Percentiles rank a stretch among this genome's conserved stretches.
Evolutionary conservation across 2,888 invertebrate species (phyloP).

Genomic region (Didymodactylos carnosus): DNA sequence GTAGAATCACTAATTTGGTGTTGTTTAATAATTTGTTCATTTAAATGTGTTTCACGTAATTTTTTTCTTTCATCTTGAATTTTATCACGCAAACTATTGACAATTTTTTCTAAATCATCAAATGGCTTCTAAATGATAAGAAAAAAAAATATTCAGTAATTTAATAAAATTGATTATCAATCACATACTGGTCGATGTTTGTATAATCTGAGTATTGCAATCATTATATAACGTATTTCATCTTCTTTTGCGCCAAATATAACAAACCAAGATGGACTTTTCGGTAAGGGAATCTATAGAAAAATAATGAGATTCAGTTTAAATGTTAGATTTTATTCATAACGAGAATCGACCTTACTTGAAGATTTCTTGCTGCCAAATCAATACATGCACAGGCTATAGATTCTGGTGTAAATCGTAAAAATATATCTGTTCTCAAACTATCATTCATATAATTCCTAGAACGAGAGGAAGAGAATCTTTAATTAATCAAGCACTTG

Average conservation of each 20-base stretch:
- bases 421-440: constrained; percentile 79
- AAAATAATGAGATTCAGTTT: background rate
- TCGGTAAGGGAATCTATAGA: constrained; percentile 49
- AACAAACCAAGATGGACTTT: constrained; percentile 67
- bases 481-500: too few species aligned
- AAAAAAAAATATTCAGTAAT: background rate
- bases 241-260: constrained; percentile 64
- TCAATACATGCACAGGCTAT: constrained; percentile 98
- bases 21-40: too few species aligned
- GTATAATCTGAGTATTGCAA: constrained; percentile 61
- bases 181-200: constrained; percentile 5
- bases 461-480: background rate
- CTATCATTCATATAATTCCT: constrained; percentile 99
- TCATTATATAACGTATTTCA: constrained; percentile 61
- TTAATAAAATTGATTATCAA: background rate
- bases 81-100: background rate
- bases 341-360: too few species aligned
- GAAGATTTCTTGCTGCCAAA: constrained; percentile 54
- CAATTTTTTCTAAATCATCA: constrained; percentile 4
- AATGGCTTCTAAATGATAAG: background rate
- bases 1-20: background rate
- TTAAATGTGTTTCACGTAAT: background rate
- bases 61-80: background rate
- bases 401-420: constrained; percentile 80
- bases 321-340: background rate